These are phyloP conservation scores for Astyanax mexicanus DNA, from an alignment of 2,797 vertebrate species.

Conservation along the genomic window DNA sequence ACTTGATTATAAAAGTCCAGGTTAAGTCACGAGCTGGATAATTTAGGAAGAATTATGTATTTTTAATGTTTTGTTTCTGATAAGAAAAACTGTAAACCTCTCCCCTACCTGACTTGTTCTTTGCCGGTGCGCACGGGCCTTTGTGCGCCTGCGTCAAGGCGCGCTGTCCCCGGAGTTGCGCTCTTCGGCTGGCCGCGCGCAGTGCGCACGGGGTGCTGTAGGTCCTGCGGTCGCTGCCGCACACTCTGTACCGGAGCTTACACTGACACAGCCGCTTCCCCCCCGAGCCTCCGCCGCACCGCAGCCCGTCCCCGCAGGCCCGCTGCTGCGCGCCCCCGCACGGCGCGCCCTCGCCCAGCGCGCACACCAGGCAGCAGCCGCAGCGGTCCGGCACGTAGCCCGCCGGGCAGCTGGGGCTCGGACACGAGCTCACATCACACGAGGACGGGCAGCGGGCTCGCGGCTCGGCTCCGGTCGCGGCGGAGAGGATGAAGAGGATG, in stretches of 20 bases:
- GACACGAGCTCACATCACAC: slow-evolving; percentile 88
- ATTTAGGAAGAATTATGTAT: no score
- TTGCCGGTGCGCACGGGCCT: slow-evolving; percentile 76
- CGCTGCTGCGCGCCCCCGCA: slow-evolving; percentile 85
- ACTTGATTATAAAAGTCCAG: no score
- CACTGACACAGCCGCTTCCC: slow-evolving; percentile 84
- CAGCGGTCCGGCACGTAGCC: slow-evolving; percentile 89
- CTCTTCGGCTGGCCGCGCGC: slow-evolving; percentile 83
- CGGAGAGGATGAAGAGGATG: slow-evolving; percentile 55
- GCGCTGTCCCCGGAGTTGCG: slow-evolving; percentile 78
- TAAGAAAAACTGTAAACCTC: no score
- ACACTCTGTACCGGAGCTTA: slow-evolving; percentile 80
- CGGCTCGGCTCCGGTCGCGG: slow-evolving; percentile 59
- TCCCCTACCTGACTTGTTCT: slow-evolving; percentile 44
- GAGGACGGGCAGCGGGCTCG: slow-evolving; percentile 79
- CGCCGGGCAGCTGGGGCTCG: slow-evolving; percentile 85
- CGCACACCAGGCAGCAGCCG: slow-evolving; percentile 91
- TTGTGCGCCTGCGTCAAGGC: slow-evolving; percentile 82
- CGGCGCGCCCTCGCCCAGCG: slow-evolving; percentile 82
- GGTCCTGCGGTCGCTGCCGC: slow-evolving; percentile 88
- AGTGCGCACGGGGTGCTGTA: slow-evolving; percentile 87
- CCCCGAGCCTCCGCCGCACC: slow-evolving; percentile 79
- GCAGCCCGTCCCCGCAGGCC: slow-evolving; percentile 87
- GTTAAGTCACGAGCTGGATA: no score
- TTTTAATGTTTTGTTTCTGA: no score